Base-by-base conservation (phyloP, 2,113 vertebrate species). In the Daubentonia madagascariensis region DNA sequence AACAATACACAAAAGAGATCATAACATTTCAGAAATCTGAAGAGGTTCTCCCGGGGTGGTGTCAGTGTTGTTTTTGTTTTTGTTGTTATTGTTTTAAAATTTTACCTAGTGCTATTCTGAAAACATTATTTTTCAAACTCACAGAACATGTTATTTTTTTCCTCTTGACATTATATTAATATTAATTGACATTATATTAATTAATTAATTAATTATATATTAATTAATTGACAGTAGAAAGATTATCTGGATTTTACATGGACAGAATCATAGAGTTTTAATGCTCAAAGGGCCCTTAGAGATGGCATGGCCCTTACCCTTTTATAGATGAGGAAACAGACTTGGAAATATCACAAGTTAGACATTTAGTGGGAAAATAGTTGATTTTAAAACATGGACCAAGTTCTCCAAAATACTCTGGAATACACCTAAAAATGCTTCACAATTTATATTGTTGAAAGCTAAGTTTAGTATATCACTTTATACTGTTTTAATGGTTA, bases 21-120 rank as follows among this genome's bases (percentile, higher is more conserved):
- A 17, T 40, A 37, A 5, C n/a, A 16, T 76, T 96, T 91, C 4
- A 94, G 25, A 95, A 85, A 98, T 18, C 18, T 63, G 6, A 97
- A 96, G 54, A 94, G 1, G 48, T 50, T 96, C 11, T 96, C 0
- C 0, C 52, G 48, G 52, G 43, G 20, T 28, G 52, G 4, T 52
- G n/a, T 45, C 12, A 81, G 7, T 40, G 14, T 16, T 79, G 22
- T 12, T 63, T 72, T 89, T 87, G 23, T 32, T 63, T 92, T 73
- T 63, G 10, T 52, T 91, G n/a, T 6, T 57, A 5, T 40, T 96
- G 43, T 70, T 88, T 93, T 70, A 48, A 92, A 86, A 63, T 48
- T 8, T 43, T 76, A n/a, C 20, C 25, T 63, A 35, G 5, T 43
- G 1, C 12, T 63, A n/a, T 43, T 35, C 25, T 91, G 73, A 92